Evolutionary conservation across 2,888 invertebrate species (phyloP), one percentile per base, ranked within the genome.

Genomic region (Erebia aethiops): DNA sequence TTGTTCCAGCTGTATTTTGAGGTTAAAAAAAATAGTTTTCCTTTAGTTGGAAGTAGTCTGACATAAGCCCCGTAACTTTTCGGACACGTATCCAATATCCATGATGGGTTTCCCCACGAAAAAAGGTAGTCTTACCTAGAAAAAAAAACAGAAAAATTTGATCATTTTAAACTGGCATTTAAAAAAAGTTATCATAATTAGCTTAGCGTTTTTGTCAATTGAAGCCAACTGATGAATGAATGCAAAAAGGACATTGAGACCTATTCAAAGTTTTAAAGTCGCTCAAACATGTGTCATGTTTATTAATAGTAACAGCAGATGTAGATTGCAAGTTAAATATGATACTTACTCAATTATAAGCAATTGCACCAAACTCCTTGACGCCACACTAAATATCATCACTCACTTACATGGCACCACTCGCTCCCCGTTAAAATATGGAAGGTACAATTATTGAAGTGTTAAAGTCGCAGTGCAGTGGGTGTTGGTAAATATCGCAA

Each of bases 281-380:
- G 13, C 51, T 58, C 21, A 13, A 58, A 18, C 71, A 35, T 69
- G 54, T 67, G 58, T 74, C 69, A 74, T 69, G 61, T 66, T 70
- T 72, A 74, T 72, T 66, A 70, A 74, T 72, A 74, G 72, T 46
- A 65, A 13, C 46, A 60, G 69, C 65, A 70, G 71, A 66, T 75
- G 72, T 63, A 58, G 51, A 46, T 67, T 43, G 71, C 67, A 51
- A 56, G 70, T 70, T 70, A 75, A 62, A 74, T 75, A 69, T 70
- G 62, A 70, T 61, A 66, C 72, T 74, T 65, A 66, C 72, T 73
- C 74, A 75, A 75, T 76, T 76, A 72, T 64, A 74, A 76, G 71
- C 76, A 74, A 76, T 75, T 73, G 75, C 71, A 73, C 71, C 61
- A 71, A 75, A 71, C 70, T 58, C 68, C 68, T 46, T 52, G 66